phyloP scores from a whole-genome alignment of 1,140 invertebrate genomes.

The Caenorhabditis briggsae region DNA sequence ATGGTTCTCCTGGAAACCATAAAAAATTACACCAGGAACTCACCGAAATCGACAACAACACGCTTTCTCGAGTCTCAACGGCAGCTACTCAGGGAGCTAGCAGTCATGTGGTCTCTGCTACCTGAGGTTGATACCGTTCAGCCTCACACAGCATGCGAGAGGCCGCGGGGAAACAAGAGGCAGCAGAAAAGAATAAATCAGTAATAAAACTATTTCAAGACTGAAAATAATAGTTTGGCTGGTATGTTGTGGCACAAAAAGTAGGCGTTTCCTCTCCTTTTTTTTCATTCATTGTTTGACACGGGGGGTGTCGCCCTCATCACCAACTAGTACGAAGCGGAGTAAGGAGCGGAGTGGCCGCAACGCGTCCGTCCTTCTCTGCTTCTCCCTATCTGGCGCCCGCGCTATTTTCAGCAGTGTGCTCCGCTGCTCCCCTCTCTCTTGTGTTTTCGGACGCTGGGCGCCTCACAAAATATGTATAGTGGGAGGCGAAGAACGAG shows the following conservation, averaged over 20 bases:
- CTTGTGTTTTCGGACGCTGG: background rate
- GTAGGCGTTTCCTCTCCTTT: background rate
- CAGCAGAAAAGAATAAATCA: background rate
- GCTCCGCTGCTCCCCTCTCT: conserved; percentile 13
- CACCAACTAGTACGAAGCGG: background rate
- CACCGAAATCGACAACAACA: background rate
- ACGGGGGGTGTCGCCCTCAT: background rate
- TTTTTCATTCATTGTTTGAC: background rate
- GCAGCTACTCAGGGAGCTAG: conserved; percentile 29
- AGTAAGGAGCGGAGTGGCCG: background rate
- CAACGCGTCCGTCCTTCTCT: background rate
- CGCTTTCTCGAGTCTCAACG: background rate
- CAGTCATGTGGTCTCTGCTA: background rate
- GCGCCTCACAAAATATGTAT: conserved; percentile 33
- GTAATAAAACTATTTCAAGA: background rate
- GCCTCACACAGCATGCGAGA: background rate
- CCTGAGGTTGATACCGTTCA: conserved; percentile 24
- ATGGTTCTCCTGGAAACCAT: no score
- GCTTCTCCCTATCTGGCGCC: background rate
- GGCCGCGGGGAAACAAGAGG: no score
- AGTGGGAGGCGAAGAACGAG: background rate
- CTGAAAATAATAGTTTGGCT: background rate
- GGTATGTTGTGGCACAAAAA: background rate
- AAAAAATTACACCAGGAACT: background rate
- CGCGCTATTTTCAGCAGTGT: background rate